Evolutionary conservation across 2,888 invertebrate species (phyloP), one percentile per base, ranked within the genome.

Genomic region (Drosophila silvestris): DNA sequence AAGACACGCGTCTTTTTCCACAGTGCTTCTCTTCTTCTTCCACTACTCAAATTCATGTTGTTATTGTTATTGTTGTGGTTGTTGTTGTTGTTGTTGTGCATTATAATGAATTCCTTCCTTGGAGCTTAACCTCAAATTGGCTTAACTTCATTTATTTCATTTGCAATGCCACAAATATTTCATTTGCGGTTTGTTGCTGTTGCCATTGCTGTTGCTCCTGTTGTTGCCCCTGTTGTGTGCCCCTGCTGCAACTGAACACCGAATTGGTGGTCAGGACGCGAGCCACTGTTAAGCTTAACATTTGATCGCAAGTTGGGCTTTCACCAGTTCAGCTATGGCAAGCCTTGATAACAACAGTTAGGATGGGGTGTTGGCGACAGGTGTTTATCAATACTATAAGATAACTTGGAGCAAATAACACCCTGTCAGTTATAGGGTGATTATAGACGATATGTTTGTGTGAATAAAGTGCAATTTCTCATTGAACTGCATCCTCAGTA

Each of bases 81-180:
- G 10, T 57, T 39, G 10, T 26, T 63, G 53, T 53, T 65, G 56
- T 53, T 71, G 57, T 69, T 69, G 68, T 74, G 60, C 30, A 70
- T 74, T 61, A 76, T 86, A 89, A 89, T 87, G 81, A 85, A 83
- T 87, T 87, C 89, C 85, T 77, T 76, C 75, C 83, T 85, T 82
- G 75, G 72, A 70, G 73, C 82, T 87, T 87, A 89, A 78, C 81
- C 85, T 87, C 74, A 89, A 85, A 87, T 89, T 89, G 89, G 83
- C 89, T 85, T 85, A 89, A 89, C 85, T 89, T 87, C 77, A 85
- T 85, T 87, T 83, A 82, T 86, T 89, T 79, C 78, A 82, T 79
- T 83, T 82, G 85, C 77, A 80, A 71, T 79, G 59, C 67, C 79
- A 57, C 69, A 88, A 88, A 88, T 82, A 71, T 86, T 85, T 78